Evolutionary conservation across 1,140 invertebrate genomes (phyloP), one percentile per base, ranked within the genome.

Genomic region (Hestina assimilis): DNA sequence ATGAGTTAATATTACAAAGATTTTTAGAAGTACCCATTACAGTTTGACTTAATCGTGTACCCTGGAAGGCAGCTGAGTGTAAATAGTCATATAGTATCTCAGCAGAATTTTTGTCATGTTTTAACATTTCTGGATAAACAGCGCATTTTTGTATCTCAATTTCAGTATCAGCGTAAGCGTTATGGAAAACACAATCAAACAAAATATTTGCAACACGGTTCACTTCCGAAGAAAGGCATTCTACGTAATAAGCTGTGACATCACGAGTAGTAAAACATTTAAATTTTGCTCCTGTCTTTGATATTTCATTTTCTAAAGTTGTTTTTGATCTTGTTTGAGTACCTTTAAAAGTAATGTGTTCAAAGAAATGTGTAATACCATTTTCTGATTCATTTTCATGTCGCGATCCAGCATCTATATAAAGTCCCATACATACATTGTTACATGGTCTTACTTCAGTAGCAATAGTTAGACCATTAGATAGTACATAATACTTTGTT

Each of bases 341-440:
- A 20, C 94, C 92, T 88, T 95, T 95, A 67, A 95, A 95, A 14
- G 92, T 92, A 90, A 96, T 93, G 69, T 96, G 95, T 77, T 96
- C 94, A 26, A 96, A 88, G 68, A 95, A 95, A 82, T 95, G 94
- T 9, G 94, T 92, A 11, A 92, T 91, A 26, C 94, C 94, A 87
- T 95, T 95, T 69, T 92, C 3, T 45, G 8, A 15, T 20, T 57
- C 43, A 63, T 80, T 92, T 83, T 96, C 94, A 80, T 93, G 94
- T 35, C 94, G 77, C 48, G 92, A 93, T 6, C 94, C 94, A 29
- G 92, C 93, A 83, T 95, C 93, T 47, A 95, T 93, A 90, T 92
- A 95, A 7, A 95, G 66, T 9, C 94, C 94, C 55, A 96, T 91
- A 9, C 93, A 95, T 17, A 92, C 60, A 20, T 74, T 68, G 24